Conservation (phyloP, 2,113 vertebrate species). For the Piaya cayana region DNA sequence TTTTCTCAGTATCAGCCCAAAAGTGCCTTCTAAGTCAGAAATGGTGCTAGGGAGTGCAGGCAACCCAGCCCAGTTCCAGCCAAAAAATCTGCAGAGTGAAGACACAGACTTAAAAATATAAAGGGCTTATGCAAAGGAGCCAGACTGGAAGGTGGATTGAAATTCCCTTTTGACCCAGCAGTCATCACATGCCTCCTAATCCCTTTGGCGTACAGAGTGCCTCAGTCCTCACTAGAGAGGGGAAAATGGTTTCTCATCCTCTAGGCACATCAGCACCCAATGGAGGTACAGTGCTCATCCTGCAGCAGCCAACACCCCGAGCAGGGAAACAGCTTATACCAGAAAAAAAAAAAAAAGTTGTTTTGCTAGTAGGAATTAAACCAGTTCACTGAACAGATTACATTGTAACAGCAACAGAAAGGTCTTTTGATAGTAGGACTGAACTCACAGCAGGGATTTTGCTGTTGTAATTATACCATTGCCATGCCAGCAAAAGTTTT, state of each 20-base stretch:
- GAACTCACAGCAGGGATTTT: constrained; percentile 40
- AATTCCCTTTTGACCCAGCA: not conserved
- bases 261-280: not conserved
- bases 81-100: not conserved
- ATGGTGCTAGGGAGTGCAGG: not conserved
- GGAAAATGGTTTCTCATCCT: not conserved
- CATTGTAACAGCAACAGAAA: constrained; percentile 50
- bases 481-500: constrained; percentile 16
- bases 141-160: not conserved
- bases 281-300: not conserved
- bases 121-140: not conserved
- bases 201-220: not conserved
- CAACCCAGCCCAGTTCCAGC: not conserved
- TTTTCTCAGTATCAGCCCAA: not conserved
- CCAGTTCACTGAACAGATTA: constrained; percentile 29
- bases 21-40: not conserved
- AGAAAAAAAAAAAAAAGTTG: constrained; percentile 47
- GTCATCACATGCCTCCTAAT: not conserved
- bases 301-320: constrained; percentile 19
- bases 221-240: not conserved
- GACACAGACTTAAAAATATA: not conserved
- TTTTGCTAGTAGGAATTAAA: constrained; percentile 56
- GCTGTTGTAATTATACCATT: constrained; percentile 8
- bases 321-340: not conserved
- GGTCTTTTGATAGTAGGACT: constrained; percentile 50